A percentile compares a stretch with the other conserved stretches of the same genome.
These are phyloP conservation scores for Xylocampa areola DNA, from an alignment of 2,888 invertebrate genomes.

Conservation along the genomic window DNA sequence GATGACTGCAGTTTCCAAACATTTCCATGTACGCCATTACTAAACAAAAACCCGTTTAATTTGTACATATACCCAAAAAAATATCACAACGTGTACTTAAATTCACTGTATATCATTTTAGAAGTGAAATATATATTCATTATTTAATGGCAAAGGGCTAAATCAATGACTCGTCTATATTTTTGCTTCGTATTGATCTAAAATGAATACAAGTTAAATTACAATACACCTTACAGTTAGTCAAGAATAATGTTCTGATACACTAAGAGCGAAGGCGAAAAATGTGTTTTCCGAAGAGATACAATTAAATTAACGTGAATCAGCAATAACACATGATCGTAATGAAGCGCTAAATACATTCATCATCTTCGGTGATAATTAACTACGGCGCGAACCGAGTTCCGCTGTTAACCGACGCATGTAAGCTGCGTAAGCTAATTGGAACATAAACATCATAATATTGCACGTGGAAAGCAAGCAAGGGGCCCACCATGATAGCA, in stretches of 20 bases:
- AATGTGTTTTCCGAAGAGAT: constrained; percentile 60
- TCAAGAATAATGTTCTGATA: constrained; percentile 56
- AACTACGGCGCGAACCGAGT: constrained; percentile 69
- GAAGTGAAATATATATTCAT: not conserved
- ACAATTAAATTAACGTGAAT: constrained; percentile 70
- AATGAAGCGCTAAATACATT: constrained; percentile 81
- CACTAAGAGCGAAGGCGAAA: constrained; percentile 64
- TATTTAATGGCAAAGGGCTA: no score
- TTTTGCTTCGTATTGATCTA: not conserved
- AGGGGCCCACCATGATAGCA: constrained; percentile 59
- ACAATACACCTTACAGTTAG: constrained; percentile 62
- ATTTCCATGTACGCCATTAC: constrained; percentile 99
- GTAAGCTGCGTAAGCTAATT: constrained; percentile 72
- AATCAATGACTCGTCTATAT: not conserved
- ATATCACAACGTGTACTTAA: constrained; percentile 36
- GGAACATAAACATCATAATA: constrained; percentile 38
- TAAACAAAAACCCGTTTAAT: constrained; percentile 77
- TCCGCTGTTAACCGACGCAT: constrained; percentile 71
- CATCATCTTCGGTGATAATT: constrained; percentile 79
- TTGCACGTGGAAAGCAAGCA: constrained; percentile 65
- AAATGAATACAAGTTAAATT: constrained; percentile 46
- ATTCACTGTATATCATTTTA: constrained; percentile 37
- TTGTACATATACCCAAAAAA: constrained; percentile 3
- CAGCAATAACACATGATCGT: constrained; percentile 74
- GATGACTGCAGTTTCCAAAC: constrained; percentile 96